These are phyloP conservation scores for Asobara japonica DNA, from an alignment of 1,140 invertebrate genomes.

Conservation along the genomic window DNA sequence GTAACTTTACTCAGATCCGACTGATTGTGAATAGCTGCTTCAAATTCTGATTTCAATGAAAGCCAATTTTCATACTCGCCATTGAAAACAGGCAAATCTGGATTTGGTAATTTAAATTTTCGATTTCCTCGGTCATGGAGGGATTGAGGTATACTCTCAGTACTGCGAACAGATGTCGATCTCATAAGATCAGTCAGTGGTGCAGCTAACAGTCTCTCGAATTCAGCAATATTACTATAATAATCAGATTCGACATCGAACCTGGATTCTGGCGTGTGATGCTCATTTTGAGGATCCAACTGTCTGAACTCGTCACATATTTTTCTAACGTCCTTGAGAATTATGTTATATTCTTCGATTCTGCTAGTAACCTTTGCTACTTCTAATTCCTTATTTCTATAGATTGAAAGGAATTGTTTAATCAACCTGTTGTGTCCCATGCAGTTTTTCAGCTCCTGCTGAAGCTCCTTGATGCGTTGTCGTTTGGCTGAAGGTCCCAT, in stretches of 20 bases:
- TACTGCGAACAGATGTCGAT: not conserved
- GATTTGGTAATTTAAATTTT: constrained; percentile 31
- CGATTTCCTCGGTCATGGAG: not conserved
- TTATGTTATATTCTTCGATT: not conserved
- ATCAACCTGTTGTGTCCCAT: not conserved
- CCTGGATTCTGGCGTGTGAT: not conserved
- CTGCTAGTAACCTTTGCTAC: not conserved
- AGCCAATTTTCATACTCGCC: constrained; percentile 41
- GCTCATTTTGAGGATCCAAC: constrained; percentile 3
- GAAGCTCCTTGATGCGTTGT: not conserved
- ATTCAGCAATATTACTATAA: not conserved
- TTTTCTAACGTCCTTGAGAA: not conserved
- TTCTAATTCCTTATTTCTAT: not conserved
- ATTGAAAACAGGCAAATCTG: constrained; percentile 28
- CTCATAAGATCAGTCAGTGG: not conserved
- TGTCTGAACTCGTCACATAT: not conserved
- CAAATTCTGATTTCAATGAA: constrained; percentile 30
- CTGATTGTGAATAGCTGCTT: constrained; percentile 24
- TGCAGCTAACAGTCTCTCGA: not conserved
- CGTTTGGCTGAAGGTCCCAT: not conserved
- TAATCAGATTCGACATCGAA: not conserved
- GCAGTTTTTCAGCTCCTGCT: not conserved
- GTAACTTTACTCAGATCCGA: constrained; percentile 25
- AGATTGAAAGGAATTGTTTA: not conserved
- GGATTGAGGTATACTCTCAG: not conserved